Base-by-base conservation (phyloP, 2,888 invertebrate genomes). In the Dryocosmus kuriphilus region DNA sequence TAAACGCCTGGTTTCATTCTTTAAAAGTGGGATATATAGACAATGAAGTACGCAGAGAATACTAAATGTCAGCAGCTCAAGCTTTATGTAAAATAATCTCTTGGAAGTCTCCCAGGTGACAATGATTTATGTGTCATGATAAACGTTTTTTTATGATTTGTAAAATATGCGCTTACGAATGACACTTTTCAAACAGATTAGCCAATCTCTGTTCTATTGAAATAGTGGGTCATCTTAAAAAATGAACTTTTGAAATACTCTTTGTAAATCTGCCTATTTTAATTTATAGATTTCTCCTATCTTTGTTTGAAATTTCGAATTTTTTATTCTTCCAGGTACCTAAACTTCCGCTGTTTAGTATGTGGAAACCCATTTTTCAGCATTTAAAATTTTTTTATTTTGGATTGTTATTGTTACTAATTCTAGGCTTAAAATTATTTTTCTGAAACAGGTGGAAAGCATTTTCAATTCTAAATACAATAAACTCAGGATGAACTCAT, bases 111-210 rank as follows among this genome's bases (percentile, higher is more conserved):
- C 27, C 3, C 27, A 71, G 71, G 71, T 71, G 51, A 55, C 27
- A 51, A 71, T 71, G 51, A 46, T 71, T 71, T 71, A 67, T 67
- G 71, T 27, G 71, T 46, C 46, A 46, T 51, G 71, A 71, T 71
- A 71, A 27, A 30, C 11, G 30, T 30, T 27, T 71, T 51, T 51
- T 71, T 55, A 71, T 71, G 51, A 71, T 51, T 71, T 30, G 30
- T 71, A 71, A 71, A 51, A 55, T 30, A 46, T 32, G n/a, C 51
- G 22, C 32, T 71, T 27, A 30, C 30, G 22, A 71, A 71, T 71
- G 51, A 46, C 30, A 55, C 46, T 51, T 71, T 71, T 71, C 71
- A 71, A 71, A 71, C 30, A 51, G 71, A 71, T 71, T 51, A 55
- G 30, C 67, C 27, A 46, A 71, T 30, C 46, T n/a, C 30, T n/a